Base-by-base conservation (phyloP, 2,113 vertebrate genomes). In the Trematomus loennbergii region DNA sequence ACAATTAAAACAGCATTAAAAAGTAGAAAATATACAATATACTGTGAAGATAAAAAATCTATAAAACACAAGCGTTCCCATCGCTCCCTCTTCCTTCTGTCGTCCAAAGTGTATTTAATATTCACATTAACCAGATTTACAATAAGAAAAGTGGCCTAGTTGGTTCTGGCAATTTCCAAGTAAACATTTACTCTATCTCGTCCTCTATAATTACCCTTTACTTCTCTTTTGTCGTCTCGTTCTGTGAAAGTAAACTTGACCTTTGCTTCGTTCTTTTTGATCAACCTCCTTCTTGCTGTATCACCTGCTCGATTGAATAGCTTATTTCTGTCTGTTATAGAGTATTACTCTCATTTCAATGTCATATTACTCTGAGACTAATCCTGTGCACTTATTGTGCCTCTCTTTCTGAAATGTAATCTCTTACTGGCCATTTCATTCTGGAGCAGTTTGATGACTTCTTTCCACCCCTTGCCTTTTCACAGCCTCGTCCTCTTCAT, bases 341-440 rank as follows among this genome's bases (percentile, higher is more conserved):
- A 50, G 43, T 55, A 66, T 78, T n/a, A 10, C 36, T 61, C 52
- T 58, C 48, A 50, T 58, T 70, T 29, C 45, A 49, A 43, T 70
- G 22, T 69, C 46, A 70, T 68, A 16, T 29, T 53, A 67, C 29
- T 49, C 33, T 50, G 18, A 85, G 54, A 65, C 13, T 36, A 63
- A 77, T 63, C 25, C 66, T 16, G 72, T 15, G 33, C 9, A 8
- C 20, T 43, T 48, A 25, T n/a, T n/a, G 16, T 58, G 3, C 67
- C 22, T 53, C 29, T 18, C 4, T 33, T 70, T 45, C 29, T 25
- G 22, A 20, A 29, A 12, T 52, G 15, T 22, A 8, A 12, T 36
- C 9, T 57, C 5, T 76, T 25, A 46, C 9, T 45, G 7, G 2
- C n/a, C 8, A 0, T 63, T 22, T 78, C 43, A 58, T 46, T 33